Conservation (phyloP, 2,113 vertebrate genomes). For the Cebidichthys violaceus region DNA sequence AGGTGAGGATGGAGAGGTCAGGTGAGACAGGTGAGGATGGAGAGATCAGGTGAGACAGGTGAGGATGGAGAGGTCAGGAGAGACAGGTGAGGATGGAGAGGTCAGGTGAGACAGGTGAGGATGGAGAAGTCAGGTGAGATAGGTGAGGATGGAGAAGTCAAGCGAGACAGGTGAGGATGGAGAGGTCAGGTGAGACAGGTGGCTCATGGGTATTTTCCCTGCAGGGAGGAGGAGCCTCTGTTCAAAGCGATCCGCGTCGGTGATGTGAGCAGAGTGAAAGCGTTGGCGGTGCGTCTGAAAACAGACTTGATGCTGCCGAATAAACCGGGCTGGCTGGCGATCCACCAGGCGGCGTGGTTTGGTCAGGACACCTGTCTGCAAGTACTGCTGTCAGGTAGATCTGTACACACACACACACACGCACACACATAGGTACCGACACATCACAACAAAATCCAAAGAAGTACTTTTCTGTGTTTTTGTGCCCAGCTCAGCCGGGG, state of each 20-base stretch:
- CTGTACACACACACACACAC: not conserved
- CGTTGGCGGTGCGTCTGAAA: slow-evolving; percentile 78
- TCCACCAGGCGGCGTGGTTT: slow-evolving; percentile 91
- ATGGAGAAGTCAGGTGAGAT: no score
- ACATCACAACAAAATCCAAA: not conserved
- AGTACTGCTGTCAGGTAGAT: slow-evolving; percentile 87
- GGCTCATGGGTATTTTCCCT: slow-evolving; percentile 13
- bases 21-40: no score
- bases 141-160: not conserved
- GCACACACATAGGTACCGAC: not conserved
- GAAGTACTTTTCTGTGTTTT: not conserved
- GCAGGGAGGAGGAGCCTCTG: slow-evolving; percentile 78
- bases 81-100: no score
- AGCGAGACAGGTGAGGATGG: not conserved
- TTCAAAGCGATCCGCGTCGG: slow-evolving; percentile 72
- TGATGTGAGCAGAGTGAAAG: slow-evolving; percentile 78
- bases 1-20: no score
- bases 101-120: no score
- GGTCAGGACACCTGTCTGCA: slow-evolving; percentile 88
- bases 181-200: not conserved
- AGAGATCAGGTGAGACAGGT: no score
- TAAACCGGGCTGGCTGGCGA: slow-evolving; percentile 90
- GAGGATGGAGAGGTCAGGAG: no score
- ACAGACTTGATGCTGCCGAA: slow-evolving; percentile 85
- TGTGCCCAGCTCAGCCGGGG: slow-evolving; percentile 84